Conservation (phyloP, 2,113 vertebrate genomes). For the Amphiprion percula region DNA sequence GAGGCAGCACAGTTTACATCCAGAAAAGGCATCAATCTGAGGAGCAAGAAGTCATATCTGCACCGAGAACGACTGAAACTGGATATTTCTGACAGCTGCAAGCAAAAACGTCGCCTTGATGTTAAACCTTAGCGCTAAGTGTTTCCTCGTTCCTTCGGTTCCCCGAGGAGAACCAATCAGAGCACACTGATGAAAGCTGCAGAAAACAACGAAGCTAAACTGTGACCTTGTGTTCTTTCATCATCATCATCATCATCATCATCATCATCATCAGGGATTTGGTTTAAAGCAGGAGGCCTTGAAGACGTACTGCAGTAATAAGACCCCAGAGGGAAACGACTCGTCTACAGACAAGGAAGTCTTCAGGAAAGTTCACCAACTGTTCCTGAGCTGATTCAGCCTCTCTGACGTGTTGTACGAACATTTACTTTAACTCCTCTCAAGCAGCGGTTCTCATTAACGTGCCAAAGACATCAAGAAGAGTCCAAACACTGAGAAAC, state of each 20-base stretch:
- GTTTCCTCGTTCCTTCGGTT: slow-evolving; percentile 45
- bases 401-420: neutral
- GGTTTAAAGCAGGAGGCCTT: neutral
- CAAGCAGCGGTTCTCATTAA: neutral
- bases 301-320: neutral
- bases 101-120: slow-evolving; percentile 35
- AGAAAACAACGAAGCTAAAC: slow-evolving; percentile 29
- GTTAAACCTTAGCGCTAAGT: slow-evolving; percentile 35
- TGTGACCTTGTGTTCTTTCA: slow-evolving; percentile 52
- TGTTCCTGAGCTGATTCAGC: neutral
- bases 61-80: neutral
- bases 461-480: neutral
- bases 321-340: neutral
- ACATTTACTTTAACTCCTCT: neutral
- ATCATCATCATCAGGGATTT: slow-evolving; percentile 27
- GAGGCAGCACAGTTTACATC: neutral
- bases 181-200: slow-evolving; percentile 63
- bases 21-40: neutral
- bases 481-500: neutral
- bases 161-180: slow-evolving; percentile 60
- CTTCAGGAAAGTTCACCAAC: neutral
- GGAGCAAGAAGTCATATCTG: neutral
- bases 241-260: slow-evolving; percentile 41
- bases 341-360: neutral
- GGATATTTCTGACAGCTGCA: neutral